These are phyloP conservation scores for Bhutanitis thaidina DNA, from an alignment of 2,888 invertebrate genomes.

Conservation along the genomic window DNA sequence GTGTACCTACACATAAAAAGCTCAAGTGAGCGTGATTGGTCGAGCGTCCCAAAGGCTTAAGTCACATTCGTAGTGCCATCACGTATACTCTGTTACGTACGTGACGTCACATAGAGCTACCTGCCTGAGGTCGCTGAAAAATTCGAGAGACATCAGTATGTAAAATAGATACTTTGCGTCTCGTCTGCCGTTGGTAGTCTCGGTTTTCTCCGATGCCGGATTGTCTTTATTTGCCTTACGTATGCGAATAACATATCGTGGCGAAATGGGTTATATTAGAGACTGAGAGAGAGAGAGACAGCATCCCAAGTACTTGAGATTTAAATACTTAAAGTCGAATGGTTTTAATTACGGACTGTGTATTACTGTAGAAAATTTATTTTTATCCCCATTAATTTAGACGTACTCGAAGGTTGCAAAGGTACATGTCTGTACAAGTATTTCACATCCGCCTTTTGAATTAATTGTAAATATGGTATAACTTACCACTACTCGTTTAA, in stretches of 20 bases:
- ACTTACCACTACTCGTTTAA: too few relatives aligned
- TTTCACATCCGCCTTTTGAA: too few relatives aligned
- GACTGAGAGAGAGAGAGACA: background rate
- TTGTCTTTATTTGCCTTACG: conserved; percentile 25
- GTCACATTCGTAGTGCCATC: conserved; percentile 45
- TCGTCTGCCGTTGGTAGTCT: conserved; percentile 1
- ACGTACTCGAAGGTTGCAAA: too few relatives aligned
- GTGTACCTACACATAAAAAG: conserved; percentile 29
- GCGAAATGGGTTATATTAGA: conserved; percentile 9
- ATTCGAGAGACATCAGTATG: conserved; percentile 39
- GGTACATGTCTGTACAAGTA: too few relatives aligned
- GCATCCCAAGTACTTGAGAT: conserved; percentile 5
- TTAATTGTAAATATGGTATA: too few relatives aligned
- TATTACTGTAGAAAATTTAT: conserved; percentile 1
- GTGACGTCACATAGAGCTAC: conserved; percentile 44
- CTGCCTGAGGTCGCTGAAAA: conserved; percentile 31
- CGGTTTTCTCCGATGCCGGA: conserved; percentile 19
- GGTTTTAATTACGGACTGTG: conserved; percentile 4
- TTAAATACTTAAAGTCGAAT: conserved; percentile 1
- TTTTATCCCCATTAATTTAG: too few relatives aligned
- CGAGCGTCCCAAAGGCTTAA: conserved; percentile 40
- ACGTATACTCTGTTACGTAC: conserved; percentile 50
- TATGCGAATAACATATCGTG: conserved; percentile 4
- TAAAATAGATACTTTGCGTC: conserved; percentile 36
- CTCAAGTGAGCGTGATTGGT: conserved; percentile 37